These are phyloP conservation scores for Silurus aristotelis DNA, from an alignment of 2,797 vertebrate species.

Conservation along the genomic window DNA sequence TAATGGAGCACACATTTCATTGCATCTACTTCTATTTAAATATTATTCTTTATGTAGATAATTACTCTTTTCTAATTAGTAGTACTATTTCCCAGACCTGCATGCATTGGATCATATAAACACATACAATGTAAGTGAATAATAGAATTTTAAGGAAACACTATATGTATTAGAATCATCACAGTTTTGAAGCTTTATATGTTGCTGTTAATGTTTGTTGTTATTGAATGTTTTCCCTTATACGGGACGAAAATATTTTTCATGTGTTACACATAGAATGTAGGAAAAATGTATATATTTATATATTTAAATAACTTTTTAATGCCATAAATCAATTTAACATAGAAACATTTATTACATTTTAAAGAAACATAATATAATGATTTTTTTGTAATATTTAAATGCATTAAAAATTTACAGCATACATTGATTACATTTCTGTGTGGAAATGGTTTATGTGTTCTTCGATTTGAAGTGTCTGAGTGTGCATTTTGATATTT, in stretches of 20 bases:
- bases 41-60: slow-evolving; percentile 7
- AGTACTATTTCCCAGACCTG: not conserved
- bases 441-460: slow-evolving; percentile 27
- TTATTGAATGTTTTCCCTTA: not conserved
- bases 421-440: slow-evolving; percentile 32
- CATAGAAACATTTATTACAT: not conserved
- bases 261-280: not conserved
- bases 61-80: not conserved
- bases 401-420: slow-evolving; percentile 9
- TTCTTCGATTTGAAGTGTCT: slow-evolving; percentile 10
- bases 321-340: not conserved
- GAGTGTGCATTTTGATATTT: slow-evolving; percentile 27
- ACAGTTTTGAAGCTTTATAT: not conserved
- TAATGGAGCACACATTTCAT: not conserved
- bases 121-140: not conserved
- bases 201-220: not conserved
- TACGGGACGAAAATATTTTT: not conserved
- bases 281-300: slow-evolving; percentile 16
- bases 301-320: not conserved
- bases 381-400: not conserved
- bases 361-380: not conserved
- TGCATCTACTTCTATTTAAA: not conserved
- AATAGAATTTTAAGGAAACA: not conserved
- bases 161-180: not conserved
- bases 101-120: not conserved